Conservation (phyloP, 2,888 invertebrate species). For the Kryphioiulus occultus region DNA sequence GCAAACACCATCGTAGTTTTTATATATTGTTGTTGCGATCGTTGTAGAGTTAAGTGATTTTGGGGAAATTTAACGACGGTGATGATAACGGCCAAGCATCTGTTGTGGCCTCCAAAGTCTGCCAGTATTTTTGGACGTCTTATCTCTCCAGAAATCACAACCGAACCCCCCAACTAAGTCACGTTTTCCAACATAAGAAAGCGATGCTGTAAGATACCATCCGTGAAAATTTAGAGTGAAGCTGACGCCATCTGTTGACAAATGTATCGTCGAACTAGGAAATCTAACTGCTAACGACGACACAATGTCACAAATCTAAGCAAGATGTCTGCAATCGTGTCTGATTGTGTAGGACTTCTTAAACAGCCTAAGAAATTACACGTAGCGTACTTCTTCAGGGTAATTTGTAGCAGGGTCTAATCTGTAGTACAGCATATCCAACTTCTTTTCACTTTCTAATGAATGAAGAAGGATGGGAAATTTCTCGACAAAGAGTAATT, state of each 20-base stretch:
- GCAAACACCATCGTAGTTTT: not conserved
- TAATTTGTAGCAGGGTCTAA: too few relatives aligned
- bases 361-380: too few relatives aligned
- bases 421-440: too few relatives aligned
- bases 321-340: too few relatives aligned
- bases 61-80: slow-evolving; percentile 30
- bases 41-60: slow-evolving; percentile 28
- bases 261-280: not conserved
- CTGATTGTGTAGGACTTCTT: too few relatives aligned
- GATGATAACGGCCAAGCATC: slow-evolving; percentile 32
- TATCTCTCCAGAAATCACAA: not conserved
- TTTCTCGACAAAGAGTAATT: not conserved
- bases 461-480: not conserved
- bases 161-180: not conserved
- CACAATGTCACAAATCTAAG: too few relatives aligned
- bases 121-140: not conserved
- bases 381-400: too few relatives aligned
- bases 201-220: not conserved
- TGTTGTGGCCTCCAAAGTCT: not conserved
- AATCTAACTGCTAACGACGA: not conserved
- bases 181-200: not conserved
- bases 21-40: not conserved
- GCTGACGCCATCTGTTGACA: not conserved
- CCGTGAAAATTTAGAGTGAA: not conserved
- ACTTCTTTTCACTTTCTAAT: too few relatives aligned